Base-by-base conservation (phyloP, 2,888 invertebrate genomes). In the Agrochola macilenta region DNA sequence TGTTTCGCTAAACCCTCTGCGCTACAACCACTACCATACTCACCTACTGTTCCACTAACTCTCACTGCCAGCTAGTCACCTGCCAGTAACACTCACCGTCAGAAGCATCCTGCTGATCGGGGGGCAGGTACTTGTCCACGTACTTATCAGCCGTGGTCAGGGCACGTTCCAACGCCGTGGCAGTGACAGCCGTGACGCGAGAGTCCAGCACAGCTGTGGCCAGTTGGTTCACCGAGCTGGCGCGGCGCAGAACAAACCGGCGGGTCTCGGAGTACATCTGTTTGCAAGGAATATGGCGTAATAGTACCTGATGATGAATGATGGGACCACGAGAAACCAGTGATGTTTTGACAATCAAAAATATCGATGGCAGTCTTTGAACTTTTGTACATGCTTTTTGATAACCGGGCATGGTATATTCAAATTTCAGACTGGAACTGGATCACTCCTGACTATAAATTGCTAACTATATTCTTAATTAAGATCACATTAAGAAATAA, bases 261-360 rank as follows among this genome's bases (percentile, higher is more conserved):
- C 98, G 98, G 11, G 98, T 98, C 89, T 98, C 98, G 88, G 97
- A 97, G 93, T 98, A 98, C 95, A 98, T 98, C 98, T 98, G 94
- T 68, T 77, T 68, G 46, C 14, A 64, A 70, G 74, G 8, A 71
- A 60, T 26, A 70, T 75, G 30, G 54, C 49, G 64, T 63, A 66
- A 69, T 78, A 68, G 76, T 74, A 78, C n/a, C 35, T 35, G 63
- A 43, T 30, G 9, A 54, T 8, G 5, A 20, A 11, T 2, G 0
- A n/a, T 23, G 23, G 11, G 39, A n/a, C n/a, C 4, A 58, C n/a
- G n/a, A 49, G 20, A 49, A 52, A n/a, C 12, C n/a, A 57, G 57
- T n/a, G 57, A n/a, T n/a, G n/a, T 52, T 12, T 12, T 17, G 20
- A 4, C 60, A 9, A 20, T 30, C 1, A 61, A 61, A 61, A 20